Evolutionary conservation across 2,888 invertebrate genomes (phyloP).

Genomic region (Gymnoscelis rufifasciata): DNA sequence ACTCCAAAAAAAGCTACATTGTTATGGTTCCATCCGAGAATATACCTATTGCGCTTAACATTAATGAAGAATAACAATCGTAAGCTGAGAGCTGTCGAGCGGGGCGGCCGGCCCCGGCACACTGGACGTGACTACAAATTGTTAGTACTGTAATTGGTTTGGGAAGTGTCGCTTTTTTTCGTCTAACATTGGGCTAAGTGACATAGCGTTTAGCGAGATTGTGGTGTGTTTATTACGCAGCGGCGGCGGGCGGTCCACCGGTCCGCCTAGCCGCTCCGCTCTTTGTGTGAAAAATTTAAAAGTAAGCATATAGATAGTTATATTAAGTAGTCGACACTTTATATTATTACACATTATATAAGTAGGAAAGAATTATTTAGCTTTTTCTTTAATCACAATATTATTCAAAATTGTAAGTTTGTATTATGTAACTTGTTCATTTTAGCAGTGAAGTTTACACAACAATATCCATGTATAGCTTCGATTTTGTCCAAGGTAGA

Average conservation of each 20-base stretch:
- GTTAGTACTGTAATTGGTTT: slow-evolving; percentile 65
- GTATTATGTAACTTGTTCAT: slow-evolving; percentile 73
- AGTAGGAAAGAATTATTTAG: slow-evolving; percentile 79
- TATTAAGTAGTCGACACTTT: slow-evolving; percentile 78
- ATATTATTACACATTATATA: slow-evolving; percentile 78
- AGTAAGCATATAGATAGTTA: slow-evolving; percentile 74
- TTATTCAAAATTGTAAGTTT: slow-evolving; percentile 79
- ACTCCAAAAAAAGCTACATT: slow-evolving; percentile 77
- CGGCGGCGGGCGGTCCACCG: slow-evolving; percentile 29
- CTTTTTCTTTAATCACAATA: slow-evolving; percentile 77
- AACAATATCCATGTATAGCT: slow-evolving; percentile 57
- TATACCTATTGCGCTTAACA: slow-evolving; percentile 51
- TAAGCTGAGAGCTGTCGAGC: slow-evolving; percentile 50
- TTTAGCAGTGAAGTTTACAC: slow-evolving; percentile 66
- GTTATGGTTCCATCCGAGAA: slow-evolving; percentile 66
- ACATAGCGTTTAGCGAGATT: slow-evolving; percentile 62
- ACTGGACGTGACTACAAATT: slow-evolving; percentile 48
- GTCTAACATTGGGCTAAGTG: slow-evolving; percentile 68
- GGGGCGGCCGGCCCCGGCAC: slow-evolving; percentile 32
- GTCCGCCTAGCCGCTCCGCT: slow-evolving; percentile 48
- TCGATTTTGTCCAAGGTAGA: slow-evolving; percentile 60
- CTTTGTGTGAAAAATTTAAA: slow-evolving; percentile 73
- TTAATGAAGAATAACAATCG: slow-evolving; percentile 59
- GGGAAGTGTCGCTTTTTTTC: slow-evolving; percentile 64
- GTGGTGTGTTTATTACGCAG: slow-evolving; percentile 55